Evolutionary conservation across 2,888 invertebrate species (phyloP).

Genomic region (Agriopis aurantiaria): DNA sequence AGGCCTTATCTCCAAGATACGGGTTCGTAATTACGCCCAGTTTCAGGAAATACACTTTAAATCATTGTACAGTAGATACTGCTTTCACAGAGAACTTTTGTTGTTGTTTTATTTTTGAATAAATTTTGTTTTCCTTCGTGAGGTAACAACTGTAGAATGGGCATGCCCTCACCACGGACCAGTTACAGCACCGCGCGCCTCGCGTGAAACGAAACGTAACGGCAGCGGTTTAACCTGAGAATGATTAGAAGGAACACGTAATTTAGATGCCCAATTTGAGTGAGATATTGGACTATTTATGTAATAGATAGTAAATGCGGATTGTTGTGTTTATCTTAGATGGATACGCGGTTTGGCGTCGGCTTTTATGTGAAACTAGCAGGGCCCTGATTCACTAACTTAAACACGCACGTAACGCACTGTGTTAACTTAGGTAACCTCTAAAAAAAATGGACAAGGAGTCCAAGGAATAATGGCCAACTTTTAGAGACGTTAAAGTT

Average conservation of each 20-base stretch:
- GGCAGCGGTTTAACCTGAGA: conserved; percentile 53
- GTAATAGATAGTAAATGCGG: conserved; percentile 25
- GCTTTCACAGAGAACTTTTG: no score
- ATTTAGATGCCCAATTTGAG: conserved; percentile 34
- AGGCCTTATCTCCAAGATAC: no score
- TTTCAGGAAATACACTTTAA: no score
- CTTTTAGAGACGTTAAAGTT: no score
- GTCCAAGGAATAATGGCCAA: no score
- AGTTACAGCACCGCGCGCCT: conserved; percentile 60
- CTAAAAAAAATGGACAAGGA: no score
- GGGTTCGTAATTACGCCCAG: no score
- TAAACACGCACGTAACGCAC: no score
- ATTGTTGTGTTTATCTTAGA: conserved; percentile 20
- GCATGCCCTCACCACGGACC: conserved; percentile 61
- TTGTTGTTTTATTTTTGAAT: neutral
- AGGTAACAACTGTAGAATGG: conserved; percentile 47
- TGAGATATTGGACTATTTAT: conserved; percentile 37
- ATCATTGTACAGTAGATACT: no score
- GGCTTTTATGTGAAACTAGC: neutral
- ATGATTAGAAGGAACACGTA: conserved; percentile 51
- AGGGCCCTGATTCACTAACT: no score
- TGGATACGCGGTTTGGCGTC: neutral
- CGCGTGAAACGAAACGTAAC: conserved; percentile 68
- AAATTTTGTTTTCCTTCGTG: neutral
- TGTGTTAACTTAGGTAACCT: no score